Base-by-base conservation (phyloP, 2,888 invertebrate genomes). In the Cheilosia grossa region DNA sequence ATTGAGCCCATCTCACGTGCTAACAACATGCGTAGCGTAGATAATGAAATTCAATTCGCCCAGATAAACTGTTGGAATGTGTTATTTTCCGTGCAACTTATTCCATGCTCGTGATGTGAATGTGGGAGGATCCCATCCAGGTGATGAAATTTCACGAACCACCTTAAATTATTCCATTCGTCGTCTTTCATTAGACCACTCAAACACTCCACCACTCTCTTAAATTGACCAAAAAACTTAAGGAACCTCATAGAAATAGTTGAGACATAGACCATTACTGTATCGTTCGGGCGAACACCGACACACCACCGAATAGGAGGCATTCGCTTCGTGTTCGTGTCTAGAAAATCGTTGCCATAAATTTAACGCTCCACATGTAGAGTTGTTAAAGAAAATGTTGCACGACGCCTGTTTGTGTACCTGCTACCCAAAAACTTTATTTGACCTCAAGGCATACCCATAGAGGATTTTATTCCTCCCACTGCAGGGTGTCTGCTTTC, bases 141-240 rank as follows among this genome's bases (percentile, higher is more conserved):
- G 66, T 74, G 69, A 75, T 81, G 75, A 63, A 69, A 69, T 74
- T 81, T 69, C 49, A 42, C 49, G 63, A 75, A 63, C 69, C 61
- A 49, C 24, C 51, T 37, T 61, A 80, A 67, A 37, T 67, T 67
- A 49, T 67, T 74, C 37, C 21, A 21, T 10, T 61, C 61, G 24
- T 49, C 51, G 51, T 19, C 21, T 19, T 24, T 10, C 40, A 24
- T 30, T 2, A 27, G 21, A 19, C 59, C 13, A 59, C 44, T 19
- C 44, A 33, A 21, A 21, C 40, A 19, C 40, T 51, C 30, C 24
- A 51, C 63, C 24, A 64, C 17, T 47, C 21, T 17, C 49, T n/a
- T 17, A 80, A 74, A 74, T 61, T 80, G 74, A 67, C 67, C 74
- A 61, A 80, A 30, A 47, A 79, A 59, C 17, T 66, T 27, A 44